phyloP scores from a whole-genome alignment of 2,113 vertebrate species.

The Sylvietta virens region DNA sequence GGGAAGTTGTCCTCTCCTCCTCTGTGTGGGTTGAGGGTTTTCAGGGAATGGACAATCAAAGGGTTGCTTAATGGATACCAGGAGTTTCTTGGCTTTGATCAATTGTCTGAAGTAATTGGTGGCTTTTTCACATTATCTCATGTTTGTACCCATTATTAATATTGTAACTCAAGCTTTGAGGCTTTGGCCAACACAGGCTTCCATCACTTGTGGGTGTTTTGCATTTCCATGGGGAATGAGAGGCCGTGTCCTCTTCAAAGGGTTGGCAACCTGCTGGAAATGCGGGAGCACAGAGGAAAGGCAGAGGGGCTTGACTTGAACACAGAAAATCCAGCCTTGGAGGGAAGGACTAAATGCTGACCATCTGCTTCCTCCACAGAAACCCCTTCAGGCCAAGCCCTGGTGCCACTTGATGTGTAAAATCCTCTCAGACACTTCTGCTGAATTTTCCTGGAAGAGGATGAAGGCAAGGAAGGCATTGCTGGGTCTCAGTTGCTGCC shows the following conservation, averaged over 20 bases:
- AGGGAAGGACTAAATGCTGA: not conserved
- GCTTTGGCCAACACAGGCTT: not conserved
- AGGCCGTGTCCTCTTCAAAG: not conserved
- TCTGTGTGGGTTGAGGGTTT: not conserved
- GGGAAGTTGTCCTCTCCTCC: not conserved
- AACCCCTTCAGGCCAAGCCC: not conserved
- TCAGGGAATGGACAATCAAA: not conserved
- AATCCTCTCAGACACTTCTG: not conserved
- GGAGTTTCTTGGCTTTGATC: slow-evolving; percentile 38
- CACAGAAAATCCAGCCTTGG: not conserved
- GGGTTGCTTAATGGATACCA: not conserved
- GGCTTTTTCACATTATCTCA: not conserved
- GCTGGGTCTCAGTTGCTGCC: not conserved
- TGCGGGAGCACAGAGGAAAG: not conserved
- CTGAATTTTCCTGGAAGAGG: not conserved
- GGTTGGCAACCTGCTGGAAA: not conserved
- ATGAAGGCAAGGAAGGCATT: not conserved
- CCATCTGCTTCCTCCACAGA: not conserved
- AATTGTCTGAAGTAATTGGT: not conserved
- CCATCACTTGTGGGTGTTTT: not conserved
- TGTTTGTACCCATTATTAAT: not conserved
- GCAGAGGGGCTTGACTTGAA: not conserved
- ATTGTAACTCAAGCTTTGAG: not conserved
- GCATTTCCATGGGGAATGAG: not conserved
- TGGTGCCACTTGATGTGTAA: not conserved